A percentile compares a stretch with the other conserved stretches of the same genome.
Evolutionary conservation across 2,888 invertebrate genomes (phyloP).

Genomic region (Axea sp.): DNA sequence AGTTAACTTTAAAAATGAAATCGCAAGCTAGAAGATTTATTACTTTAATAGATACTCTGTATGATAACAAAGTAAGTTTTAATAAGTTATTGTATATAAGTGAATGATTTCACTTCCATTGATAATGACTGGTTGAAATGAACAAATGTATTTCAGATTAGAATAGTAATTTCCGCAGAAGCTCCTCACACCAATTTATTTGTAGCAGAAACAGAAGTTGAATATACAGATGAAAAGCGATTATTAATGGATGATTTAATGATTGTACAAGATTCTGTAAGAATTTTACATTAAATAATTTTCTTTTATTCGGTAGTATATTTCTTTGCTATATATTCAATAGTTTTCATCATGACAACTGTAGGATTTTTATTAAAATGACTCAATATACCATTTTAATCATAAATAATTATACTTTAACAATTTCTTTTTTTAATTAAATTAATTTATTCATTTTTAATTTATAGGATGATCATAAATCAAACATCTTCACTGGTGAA

Average conservation of each 20-base stretch:
- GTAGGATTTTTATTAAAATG: too few relatives aligned
- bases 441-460: neutral
- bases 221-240: slow-evolving; percentile 88
- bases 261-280: slow-evolving; percentile 87
- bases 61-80: slow-evolving; percentile 95
- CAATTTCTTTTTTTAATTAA: neutral
- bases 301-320: too few relatives aligned
- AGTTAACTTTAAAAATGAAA: slow-evolving; percentile 87
- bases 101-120: too few relatives aligned
- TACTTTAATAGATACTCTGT: slow-evolving; percentile 97
- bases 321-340: too few relatives aligned
- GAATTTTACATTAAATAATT: too few relatives aligned
- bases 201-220: slow-evolving; percentile 80
- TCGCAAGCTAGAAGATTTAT: slow-evolving; percentile 97
- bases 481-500: slow-evolving; percentile 97
- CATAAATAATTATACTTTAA: too few relatives aligned
- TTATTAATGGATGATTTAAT: slow-evolving; percentile 97
- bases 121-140: too few relatives aligned
- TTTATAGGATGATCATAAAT: slow-evolving; percentile 85
- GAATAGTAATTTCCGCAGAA: slow-evolving; percentile 91
- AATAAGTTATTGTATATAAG: too few relatives aligned
- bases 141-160: too few relatives aligned
- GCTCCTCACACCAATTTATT: slow-evolving; percentile 89
- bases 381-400: too few relatives aligned
- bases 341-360: too few relatives aligned